phyloP scores from a whole-genome alignment of 1,140 invertebrate species.

The Carcinoscorpius rotundicauda region DNA sequence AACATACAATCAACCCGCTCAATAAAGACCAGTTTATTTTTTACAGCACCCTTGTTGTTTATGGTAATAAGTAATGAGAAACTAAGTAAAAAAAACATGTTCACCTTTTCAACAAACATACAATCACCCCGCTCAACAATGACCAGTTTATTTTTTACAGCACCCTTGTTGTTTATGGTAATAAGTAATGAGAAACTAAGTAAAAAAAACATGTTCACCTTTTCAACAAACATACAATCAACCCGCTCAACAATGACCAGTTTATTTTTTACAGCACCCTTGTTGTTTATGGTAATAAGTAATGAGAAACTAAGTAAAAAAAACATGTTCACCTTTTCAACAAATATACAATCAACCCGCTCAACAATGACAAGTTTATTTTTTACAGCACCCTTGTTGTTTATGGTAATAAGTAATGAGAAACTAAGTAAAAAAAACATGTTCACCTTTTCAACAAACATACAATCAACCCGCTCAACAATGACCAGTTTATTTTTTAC shows the following conservation, averaged over 20 bases:
- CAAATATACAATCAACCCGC: constrained; percentile 87
- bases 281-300: constrained; percentile 43
- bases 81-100: background rate
- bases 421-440: background rate
- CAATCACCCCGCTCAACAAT: constrained; percentile 81
- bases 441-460: constrained; percentile 81
- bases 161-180: constrained; percentile 44
- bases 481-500: constrained; percentile 65
- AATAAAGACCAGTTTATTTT: constrained; percentile 71
- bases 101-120: constrained; percentile 87
- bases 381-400: constrained; percentile 44
- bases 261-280: constrained; percentile 46
- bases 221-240: constrained; percentile 91
- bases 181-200: too few species aligned
- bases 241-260: constrained; percentile 86
- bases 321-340: constrained; percentile 57
- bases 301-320: background rate
- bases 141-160: constrained; percentile 61
- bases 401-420: constrained; percentile 31
- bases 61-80: constrained; percentile 30
- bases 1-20: constrained; percentile 89
- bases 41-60: constrained; percentile 44
- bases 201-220: constrained; percentile 38
- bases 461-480: constrained; percentile 81
- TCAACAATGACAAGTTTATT: constrained; percentile 79